phyloP scores from a whole-genome alignment of 2,888 invertebrate genomes.

The Busseola fusca region DNA sequence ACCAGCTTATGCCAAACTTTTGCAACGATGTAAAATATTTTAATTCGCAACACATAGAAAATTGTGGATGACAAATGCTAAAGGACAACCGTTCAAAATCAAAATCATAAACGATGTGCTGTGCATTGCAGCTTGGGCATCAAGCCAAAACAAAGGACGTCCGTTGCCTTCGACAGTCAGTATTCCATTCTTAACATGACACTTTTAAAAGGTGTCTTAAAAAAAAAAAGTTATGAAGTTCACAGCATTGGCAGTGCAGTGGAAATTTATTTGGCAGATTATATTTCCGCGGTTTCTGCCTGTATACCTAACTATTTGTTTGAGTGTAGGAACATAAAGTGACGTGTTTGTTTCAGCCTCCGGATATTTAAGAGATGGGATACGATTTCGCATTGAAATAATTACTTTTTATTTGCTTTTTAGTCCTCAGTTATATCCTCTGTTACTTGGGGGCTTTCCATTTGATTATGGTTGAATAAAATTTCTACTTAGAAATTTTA shows the following conservation, averaged over 20 bases:
- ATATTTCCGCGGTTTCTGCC: not conserved
- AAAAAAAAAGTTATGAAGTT: not conserved
- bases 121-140: not conserved
- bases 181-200: not conserved
- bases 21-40: not conserved
- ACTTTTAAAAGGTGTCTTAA: not conserved
- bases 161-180: not conserved
- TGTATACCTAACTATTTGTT: not conserved
- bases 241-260: too few relatives aligned
- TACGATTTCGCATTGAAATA: conserved; percentile 19
- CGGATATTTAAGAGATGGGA: conserved; percentile 18
- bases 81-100: not conserved
- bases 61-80: too few relatives aligned
- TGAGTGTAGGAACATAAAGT: conserved; percentile 12
- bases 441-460: not conserved
- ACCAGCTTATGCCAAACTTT: not conserved
- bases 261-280: too few relatives aligned
- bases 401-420: conserved; percentile 26
- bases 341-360: conserved; percentile 28
- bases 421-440: not conserved
- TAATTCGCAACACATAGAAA: not conserved
- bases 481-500: not conserved
- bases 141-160: not conserved
- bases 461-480: not conserved
- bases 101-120: not conserved